Evolutionary conservation across 1,140 invertebrate species (phyloP), one percentile per base, ranked within the genome.

Genomic region (Papilio machaon): DNA sequence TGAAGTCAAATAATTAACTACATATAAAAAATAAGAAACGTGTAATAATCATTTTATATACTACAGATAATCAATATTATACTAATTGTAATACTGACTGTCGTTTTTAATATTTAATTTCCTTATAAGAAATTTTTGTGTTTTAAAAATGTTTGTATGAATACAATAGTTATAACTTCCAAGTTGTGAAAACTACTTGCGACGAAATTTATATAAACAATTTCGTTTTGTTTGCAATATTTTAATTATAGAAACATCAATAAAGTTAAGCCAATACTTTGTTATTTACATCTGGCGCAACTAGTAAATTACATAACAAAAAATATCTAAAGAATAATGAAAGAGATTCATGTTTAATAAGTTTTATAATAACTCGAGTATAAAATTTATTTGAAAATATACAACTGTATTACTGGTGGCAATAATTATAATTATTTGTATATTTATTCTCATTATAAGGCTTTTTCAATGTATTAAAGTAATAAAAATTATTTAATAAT

Each of bases 311-410:
- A 35, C 6, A 35, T 23, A 64, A 2, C 13, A 70, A 70, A 70
- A 70, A 35, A 70, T 30, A 70, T 70, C 64, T 70, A 70, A 70
- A 30, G 64, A 35, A 70, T 64, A 30, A 30, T 7, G 60, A 64
- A 46, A 73, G 46, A 46, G 15, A 46, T 43, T 38, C n/a, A 43
- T 13, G 15, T 38, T 46, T 74, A 64, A n/a, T 9, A 6, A 38
- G 19, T 3, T 38, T 82, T 2, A 13, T 54, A 58, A 73, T 64
- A 30, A 30, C 19, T 15, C 13, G 23, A 19, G 19, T 64, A 15
- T 30, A 13, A 64, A 23, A 30, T 64, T 35, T 13, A 64, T 64
- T 10, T 23, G 23, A 64, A 64, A 30, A 30, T 64, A n/a, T 30
- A 64, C 30, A 2, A 8, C 23, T 64, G 3, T 3, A 64, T 64